Evolutionary conservation across 2,888 invertebrate species (phyloP), one percentile per base, ranked within the genome.

Genomic region (Torymus auratus): DNA sequence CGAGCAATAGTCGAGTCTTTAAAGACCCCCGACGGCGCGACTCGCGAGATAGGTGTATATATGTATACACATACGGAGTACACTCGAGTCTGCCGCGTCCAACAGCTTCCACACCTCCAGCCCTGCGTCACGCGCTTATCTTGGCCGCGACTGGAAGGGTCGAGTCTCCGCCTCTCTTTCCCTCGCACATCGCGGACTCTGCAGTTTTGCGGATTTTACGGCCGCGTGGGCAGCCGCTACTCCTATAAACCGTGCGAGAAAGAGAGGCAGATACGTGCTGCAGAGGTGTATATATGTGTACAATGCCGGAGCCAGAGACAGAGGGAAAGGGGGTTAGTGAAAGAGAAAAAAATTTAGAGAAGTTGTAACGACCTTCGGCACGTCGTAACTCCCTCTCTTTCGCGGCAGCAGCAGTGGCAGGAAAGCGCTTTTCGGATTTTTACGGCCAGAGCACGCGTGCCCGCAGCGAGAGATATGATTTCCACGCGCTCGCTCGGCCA

Each of bases 191-290:
- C 53, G 55, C 73, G 15, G 23, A 68, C 58, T 76, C 53, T 13
- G 72, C 61, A 73, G 56, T 68, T 79, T 79, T 73, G 61, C 62
- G 41, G 56, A 73, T 68, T 72, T 72, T 78, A 78, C 68, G 60
- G 55, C 61, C 68, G 71, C 65, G 71, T 67, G 64, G 56, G 62
- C 15, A 10, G 58, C 41, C 55, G 41, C 15, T 52, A n/a, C 52
- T 23, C 64, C 76, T 53, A 76, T 69, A 69, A 76, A 61, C 67
- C n/a, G 41, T 3, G 3, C 17, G 41, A 41, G 41, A 61, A 15
- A 12, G 11, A 61, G n/a, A 41, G 10, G 28, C 1, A 41, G 41
- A 41, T 41, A 41, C 41, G 41, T 41, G 41, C 41, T 41, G 41
- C 7, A 41, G 7, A 41, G 7, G 41, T 41, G 41, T 41, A 7